These are phyloP conservation scores for Phylloscopus whistleri DNA, from an alignment of 2,113 vertebrate species.

Conservation along the genomic window DNA sequence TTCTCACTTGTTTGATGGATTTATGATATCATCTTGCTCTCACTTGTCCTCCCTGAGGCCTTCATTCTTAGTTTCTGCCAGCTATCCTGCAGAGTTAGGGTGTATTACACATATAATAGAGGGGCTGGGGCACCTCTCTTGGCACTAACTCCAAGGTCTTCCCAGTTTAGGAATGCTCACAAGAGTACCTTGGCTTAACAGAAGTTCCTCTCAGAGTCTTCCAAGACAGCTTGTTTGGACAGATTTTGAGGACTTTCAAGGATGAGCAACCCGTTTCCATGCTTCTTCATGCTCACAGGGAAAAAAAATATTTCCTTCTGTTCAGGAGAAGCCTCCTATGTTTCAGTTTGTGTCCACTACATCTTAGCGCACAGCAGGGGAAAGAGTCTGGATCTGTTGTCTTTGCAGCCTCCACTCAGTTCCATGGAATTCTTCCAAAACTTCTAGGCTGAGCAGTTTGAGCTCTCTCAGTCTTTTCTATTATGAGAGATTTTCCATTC, in stretches of 20 bases:
- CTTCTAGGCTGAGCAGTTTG: not conserved
- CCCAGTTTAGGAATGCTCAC: not conserved
- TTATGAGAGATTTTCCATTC: not conserved
- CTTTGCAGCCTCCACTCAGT: not conserved
- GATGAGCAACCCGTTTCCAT: not conserved
- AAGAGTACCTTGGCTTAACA: not conserved
- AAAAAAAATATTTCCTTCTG: not conserved
- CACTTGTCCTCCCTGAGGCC: not conserved
- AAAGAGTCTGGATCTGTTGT: not conserved
- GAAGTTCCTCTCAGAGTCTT: not conserved
- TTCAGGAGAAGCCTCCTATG: not conserved
- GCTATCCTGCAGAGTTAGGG: not conserved
- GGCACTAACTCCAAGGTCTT: not conserved
- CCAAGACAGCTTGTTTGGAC: not conserved
- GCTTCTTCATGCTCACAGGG: not conserved
- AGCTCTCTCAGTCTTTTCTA: not conserved
- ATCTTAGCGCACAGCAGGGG: too few species aligned
- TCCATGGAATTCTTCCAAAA: not conserved
- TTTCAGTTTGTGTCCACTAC: not conserved
- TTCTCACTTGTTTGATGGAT: not conserved
- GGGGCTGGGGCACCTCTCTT: not conserved
- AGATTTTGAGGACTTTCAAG: not conserved
- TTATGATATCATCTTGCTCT: not conserved
- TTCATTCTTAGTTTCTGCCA: not conserved
- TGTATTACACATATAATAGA: fast-evolving